A percentile compares a stretch with the other conserved stretches of the same genome.
Conservation (phyloP, 2,113 vertebrate genomes). For the Oxyura jamaicensis region DNA sequence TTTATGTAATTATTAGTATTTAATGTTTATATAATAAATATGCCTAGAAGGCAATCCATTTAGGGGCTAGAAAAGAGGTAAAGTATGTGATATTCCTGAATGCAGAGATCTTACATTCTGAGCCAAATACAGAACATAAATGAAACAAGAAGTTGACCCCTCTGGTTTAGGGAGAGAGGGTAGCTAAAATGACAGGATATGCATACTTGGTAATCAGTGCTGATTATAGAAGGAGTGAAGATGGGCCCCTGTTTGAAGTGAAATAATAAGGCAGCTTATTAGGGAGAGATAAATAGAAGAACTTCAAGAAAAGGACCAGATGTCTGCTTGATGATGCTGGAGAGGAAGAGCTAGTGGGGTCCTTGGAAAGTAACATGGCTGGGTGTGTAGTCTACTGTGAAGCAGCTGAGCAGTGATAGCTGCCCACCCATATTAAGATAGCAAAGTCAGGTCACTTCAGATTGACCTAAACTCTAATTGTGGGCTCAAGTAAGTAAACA, state of each 20-base stretch:
- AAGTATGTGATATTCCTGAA: background rate
- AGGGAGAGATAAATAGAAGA: conserved; percentile 32
- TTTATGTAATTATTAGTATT: conserved; percentile 56
- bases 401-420: background rate
- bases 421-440: background rate
- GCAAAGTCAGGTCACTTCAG: background rate
- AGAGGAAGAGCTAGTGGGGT: background rate
- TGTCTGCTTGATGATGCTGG: conserved; percentile 19
- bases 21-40: conserved; percentile 46
- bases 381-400: background rate
- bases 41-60: conserved; percentile 3
- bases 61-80: conserved; percentile 7
- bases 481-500: background rate
- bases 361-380: background rate
- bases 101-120: background rate
- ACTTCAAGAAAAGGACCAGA: conserved; percentile 48
- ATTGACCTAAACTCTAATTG: background rate
- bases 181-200: conserved; percentile 45
- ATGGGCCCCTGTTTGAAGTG: conserved; percentile 49
- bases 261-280: conserved; percentile 53
- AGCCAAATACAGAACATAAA: background rate
- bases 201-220: conserved; percentile 36
- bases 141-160: background rate
- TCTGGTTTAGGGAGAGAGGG: conserved; percentile 15
- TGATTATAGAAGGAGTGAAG: conserved; percentile 56